Base-by-base conservation (phyloP, 37 sponge, comb jelly and placozoan species). In the Oscarella lobularis region DNA sequence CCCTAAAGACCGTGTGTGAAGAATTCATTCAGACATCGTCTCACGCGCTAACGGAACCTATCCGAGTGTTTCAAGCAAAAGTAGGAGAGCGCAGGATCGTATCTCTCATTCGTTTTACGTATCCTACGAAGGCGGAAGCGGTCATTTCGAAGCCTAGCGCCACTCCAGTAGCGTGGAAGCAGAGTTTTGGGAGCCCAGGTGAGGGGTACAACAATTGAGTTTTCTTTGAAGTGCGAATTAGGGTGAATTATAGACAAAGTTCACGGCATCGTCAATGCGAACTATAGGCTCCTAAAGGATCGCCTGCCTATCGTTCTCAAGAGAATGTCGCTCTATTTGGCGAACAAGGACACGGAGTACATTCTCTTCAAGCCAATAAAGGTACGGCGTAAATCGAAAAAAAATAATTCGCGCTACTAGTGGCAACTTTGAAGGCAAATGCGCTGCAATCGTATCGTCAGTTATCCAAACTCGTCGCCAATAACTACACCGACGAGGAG, bases 361-460 rank as follows among this genome's bases (percentile, higher is more conserved):
- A 98, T 98, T 38, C 90, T 98, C 2, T 98, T 98, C 67, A 74
- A 87, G 73, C 99, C 99, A 2, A 76, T 93, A 39, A 94, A 81
- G 80, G 89, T 92, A n/a, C n/a, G n/a, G n/a, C n/a, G n/a, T n/a
- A n/a, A n/a, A 33, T 6, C 36, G 33, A 40, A 71, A 74, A n/a
- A 2, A 35, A 33, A 14, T 76, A 75, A 32, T 66, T n/a, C n/a
- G n/a, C n/a, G n/a, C n/a, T n/a, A n/a, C n/a, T n/a, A n/a, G n/a
- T n/a, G n/a, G n/a, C n/a, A n/a, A n/a, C n/a, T n/a, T n/a, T n/a
- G n/a, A n/a, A 92, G 93, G 86, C 84, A 36, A 82, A 74, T 77
- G 81, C 88, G 20, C 33, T 85, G 32, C 77, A 85, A 38, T 38
- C 74, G 3, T 91, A 78, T 77, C 76, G 81, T 14, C 31, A 74